Conservation (phyloP, 2,888 invertebrate species). For the Papilio protenor region DNA sequence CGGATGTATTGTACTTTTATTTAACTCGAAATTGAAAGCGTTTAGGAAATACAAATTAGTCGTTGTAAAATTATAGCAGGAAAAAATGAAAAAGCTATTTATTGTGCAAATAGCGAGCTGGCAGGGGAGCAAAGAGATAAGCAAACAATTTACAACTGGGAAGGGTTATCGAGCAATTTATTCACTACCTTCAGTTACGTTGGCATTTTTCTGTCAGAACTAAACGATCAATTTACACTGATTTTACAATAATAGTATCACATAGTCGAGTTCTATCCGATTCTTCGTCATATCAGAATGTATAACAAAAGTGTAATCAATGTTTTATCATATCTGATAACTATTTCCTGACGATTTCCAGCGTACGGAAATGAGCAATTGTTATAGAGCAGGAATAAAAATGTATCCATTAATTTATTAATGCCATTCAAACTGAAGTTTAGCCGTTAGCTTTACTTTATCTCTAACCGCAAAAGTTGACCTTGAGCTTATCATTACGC, state of each 20-base stretch:
- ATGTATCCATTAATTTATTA: not conserved
- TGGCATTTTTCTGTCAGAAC: not conserved
- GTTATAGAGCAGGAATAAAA: not conserved
- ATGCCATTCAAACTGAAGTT: not conserved
- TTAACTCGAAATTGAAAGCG: not conserved
- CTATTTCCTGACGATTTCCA: not conserved
- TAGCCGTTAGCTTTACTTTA: not conserved
- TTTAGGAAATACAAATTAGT: not conserved
- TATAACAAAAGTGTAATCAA: not conserved
- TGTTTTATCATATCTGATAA: not conserved
- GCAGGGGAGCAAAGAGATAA: slow-evolving; percentile 30
- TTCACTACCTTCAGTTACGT: slow-evolving; percentile 15
- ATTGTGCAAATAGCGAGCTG: slow-evolving; percentile 3
- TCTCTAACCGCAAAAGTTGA: not conserved
- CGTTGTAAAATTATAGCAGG: not conserved
- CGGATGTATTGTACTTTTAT: slow-evolving; percentile 59
- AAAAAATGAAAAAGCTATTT: slow-evolving; percentile 4
- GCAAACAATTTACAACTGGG: slow-evolving; percentile 28
- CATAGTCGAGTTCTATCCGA: not conserved
- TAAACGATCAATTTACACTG: not conserved
- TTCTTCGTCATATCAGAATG: not conserved
- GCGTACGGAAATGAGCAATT: not conserved
- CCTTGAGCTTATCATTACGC: no score
- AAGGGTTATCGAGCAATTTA: slow-evolving; percentile 34
- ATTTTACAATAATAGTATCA: not conserved